Percentiles rank a stretch among this genome's conserved stretches.
Evolutionary conservation across 2,888 invertebrate genomes (phyloP).

Genomic region (Hydrotaea diabolus): DNA sequence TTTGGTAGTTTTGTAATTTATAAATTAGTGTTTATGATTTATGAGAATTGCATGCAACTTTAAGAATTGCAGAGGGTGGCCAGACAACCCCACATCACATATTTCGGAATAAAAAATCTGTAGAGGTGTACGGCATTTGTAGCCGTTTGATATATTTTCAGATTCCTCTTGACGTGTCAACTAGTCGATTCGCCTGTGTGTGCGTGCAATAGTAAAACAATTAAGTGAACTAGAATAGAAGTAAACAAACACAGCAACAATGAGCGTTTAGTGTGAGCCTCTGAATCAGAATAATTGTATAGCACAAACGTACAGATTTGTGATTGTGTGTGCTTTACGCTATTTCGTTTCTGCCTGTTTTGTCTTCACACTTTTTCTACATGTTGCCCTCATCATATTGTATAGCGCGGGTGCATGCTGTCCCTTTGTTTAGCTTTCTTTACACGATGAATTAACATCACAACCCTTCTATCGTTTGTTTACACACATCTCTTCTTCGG

Average conservation of each 20-base stretch:
- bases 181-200: background rate
- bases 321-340: background rate
- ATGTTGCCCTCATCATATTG: background rate
- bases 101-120: background rate
- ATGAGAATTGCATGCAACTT: background rate
- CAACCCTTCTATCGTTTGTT: background rate
- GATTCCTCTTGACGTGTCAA: conserved; percentile 23
- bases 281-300: background rate
- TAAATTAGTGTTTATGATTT: conserved; percentile 1
- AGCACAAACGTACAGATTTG: background rate
- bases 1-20: background rate
- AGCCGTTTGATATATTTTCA: background rate
- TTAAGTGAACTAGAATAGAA: background rate
- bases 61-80: background rate
- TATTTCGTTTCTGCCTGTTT: background rate
- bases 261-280: background rate
- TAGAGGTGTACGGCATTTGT: background rate
- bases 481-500: background rate
- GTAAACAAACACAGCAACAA: background rate
- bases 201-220: background rate
- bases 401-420: background rate
- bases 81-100: background rate
- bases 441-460: background rate
- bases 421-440: background rate
- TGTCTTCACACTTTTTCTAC: conserved; percentile 6